Conservation (phyloP, 2,797 vertebrate genomes). For the Macrochelys suwanniensis region DNA sequence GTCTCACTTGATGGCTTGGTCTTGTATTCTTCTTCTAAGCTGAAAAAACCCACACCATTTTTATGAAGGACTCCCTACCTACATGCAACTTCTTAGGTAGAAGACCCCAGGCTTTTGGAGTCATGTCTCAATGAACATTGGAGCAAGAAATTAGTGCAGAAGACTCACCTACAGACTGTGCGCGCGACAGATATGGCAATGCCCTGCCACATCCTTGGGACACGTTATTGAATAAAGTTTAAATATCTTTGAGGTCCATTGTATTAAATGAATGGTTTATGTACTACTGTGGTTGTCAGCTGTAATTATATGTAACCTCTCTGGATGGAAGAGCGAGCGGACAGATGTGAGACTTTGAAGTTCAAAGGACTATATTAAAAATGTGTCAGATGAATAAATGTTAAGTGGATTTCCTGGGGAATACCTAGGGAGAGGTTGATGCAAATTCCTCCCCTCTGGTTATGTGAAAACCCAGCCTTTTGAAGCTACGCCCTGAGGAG, state of each 20-base stretch:
- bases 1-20: neutral
- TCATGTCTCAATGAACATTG: neutral
- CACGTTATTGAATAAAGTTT: no score
- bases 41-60: neutral
- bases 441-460: no score
- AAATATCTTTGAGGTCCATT: neutral
- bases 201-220: neutral
- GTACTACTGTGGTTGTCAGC: neutral
- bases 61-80: neutral
- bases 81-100: accelerated
- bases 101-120: neutral
- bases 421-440: no score
- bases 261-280: neutral
- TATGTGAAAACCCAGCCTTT: no score
- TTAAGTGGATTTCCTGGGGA: no score
- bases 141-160: neutral
- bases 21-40: neutral
- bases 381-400: neutral
- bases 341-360: neutral
- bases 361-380: neutral
- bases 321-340: neutral
- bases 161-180: neutral
- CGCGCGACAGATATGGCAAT: neutral
- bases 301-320: neutral
- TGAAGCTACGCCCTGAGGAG: no score